phyloP scores from a whole-genome alignment of 1,140 invertebrate genomes.

The Leptopilina clavipes region DNA sequence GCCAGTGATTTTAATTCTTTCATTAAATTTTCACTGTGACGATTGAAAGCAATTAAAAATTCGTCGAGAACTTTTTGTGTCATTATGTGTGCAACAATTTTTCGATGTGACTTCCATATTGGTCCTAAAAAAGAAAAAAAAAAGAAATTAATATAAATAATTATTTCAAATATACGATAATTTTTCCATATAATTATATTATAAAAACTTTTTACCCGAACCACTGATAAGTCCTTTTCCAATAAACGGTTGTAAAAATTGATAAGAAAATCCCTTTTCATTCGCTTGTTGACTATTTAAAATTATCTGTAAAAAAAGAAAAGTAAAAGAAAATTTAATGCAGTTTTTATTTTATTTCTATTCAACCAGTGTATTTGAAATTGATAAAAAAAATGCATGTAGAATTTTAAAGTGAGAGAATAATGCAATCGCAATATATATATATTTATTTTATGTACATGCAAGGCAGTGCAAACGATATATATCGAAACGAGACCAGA shows the following conservation, averaged over 20 bases:
- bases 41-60: slow-evolving; percentile 50
- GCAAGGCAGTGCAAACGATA: neutral
- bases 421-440: slow-evolving; percentile 25
- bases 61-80: slow-evolving; percentile 52
- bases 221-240: slow-evolving; percentile 69
- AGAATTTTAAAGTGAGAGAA: neutral
- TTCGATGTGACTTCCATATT: slow-evolving; percentile 54
- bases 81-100: slow-evolving; percentile 51
- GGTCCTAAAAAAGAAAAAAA: slow-evolving; percentile 51
- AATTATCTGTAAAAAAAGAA: slow-evolving; percentile 45
- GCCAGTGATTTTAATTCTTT: slow-evolving; percentile 43
- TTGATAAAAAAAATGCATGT: neutral
- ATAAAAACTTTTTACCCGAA: slow-evolving; percentile 59
- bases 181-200: neutral
- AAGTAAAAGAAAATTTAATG: neutral
- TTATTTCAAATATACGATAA: too few species aligned
- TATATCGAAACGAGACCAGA: neutral
- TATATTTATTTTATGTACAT: slow-evolving; percentile 17
- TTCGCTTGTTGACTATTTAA: slow-evolving; percentile 61
- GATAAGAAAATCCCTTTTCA: slow-evolving; percentile 66
- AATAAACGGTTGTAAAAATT: slow-evolving; percentile 64
- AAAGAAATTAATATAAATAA: too few species aligned
- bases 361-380: neutral
- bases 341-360: neutral
- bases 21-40: slow-evolving; percentile 44